Percentiles rank a stretch among this genome's conserved stretches.
These are phyloP conservation scores for Megastigmus dorsalis DNA, from an alignment of 2,888 invertebrate species.

Conservation along the genomic window DNA sequence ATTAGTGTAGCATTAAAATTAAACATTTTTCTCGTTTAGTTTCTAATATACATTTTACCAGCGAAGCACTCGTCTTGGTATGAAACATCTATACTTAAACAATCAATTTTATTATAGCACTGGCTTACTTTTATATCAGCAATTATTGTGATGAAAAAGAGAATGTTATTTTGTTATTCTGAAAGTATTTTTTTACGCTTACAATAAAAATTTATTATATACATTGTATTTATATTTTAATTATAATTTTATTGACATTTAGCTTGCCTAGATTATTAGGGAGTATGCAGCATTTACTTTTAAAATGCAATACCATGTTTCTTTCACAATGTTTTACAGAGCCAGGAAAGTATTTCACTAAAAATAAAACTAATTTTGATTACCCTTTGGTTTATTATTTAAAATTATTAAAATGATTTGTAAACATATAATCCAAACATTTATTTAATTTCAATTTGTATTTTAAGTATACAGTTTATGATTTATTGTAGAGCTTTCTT, in stretches of 20 bases:
- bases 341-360: background rate
- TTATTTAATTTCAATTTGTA: too few relatives aligned
- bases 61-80: constrained; percentile 14
- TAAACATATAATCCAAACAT: too few relatives aligned
- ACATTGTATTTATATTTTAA: constrained; percentile 25
- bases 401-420: too few relatives aligned
- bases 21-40: constrained; percentile 29
- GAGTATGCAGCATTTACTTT: background rate
- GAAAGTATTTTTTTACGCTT: constrained; percentile 43
- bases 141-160: constrained; percentile 14
- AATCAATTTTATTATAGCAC: constrained; percentile 39
- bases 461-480: too few relatives aligned
- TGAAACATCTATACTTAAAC: background rate
- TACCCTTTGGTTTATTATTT: background rate
- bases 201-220: constrained; percentile 39
- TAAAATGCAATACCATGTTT: background rate
- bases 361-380: too few relatives aligned
- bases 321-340: background rate
- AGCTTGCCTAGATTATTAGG: background rate
- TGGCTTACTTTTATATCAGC: constrained; percentile 25
- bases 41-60: constrained; percentile 4
- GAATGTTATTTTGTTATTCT: constrained; percentile 38
- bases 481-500: too few relatives aligned
- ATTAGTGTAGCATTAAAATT: constrained; percentile 19
- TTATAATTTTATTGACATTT: background rate